A percentile compares a stretch with the other conserved stretches of the same genome.
Evolutionary conservation across 2,797 vertebrate species (phyloP).

Genomic region (Hypotaenidia okinawae): DNA sequence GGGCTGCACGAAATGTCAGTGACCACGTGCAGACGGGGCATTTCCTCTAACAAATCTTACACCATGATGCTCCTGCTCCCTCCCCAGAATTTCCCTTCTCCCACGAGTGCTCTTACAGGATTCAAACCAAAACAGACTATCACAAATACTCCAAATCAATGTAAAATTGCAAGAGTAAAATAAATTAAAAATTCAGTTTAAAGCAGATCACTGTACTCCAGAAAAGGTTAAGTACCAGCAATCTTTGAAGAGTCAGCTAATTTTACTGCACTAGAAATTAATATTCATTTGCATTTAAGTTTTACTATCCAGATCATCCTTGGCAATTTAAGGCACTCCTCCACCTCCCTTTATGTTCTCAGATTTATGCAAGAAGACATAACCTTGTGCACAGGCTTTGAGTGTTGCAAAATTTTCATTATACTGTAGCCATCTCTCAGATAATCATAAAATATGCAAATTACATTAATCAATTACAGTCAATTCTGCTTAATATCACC

Average conservation of each 20-base stretch:
- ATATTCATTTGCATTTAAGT: constrained; percentile 48
- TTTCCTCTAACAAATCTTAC: not conserved
- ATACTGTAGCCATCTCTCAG: not conserved
- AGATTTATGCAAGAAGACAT: constrained; percentile 34
- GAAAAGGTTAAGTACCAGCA: constrained; percentile 50
- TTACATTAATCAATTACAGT: constrained; percentile 7
- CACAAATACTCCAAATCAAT: not conserved
- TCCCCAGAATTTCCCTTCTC: not conserved
- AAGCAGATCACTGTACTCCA: not conserved
- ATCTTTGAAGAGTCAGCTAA: constrained; percentile 43
- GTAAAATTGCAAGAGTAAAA: not conserved
- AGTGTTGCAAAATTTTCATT: constrained; percentile 19
- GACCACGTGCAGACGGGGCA: not conserved
- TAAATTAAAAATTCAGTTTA: not conserved
- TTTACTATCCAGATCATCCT: constrained; percentile 55
- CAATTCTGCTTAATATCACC: constrained; percentile 8
- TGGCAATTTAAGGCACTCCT: constrained; percentile 41
- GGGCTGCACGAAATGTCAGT: not conserved
- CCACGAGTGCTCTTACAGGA: fast-evolving
- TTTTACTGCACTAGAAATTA: constrained; percentile 56
- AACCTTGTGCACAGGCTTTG: constrained; percentile 20
- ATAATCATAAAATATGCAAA: constrained; percentile 39
- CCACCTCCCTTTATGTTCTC: constrained; percentile 1
- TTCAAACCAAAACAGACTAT: not conserved
- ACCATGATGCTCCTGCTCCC: not conserved